Percentiles rank a stretch among this genome's conserved stretches.
Evolutionary conservation across 2,113 vertebrate species (phyloP).

Genomic region (Calidris pygmaea): DNA sequence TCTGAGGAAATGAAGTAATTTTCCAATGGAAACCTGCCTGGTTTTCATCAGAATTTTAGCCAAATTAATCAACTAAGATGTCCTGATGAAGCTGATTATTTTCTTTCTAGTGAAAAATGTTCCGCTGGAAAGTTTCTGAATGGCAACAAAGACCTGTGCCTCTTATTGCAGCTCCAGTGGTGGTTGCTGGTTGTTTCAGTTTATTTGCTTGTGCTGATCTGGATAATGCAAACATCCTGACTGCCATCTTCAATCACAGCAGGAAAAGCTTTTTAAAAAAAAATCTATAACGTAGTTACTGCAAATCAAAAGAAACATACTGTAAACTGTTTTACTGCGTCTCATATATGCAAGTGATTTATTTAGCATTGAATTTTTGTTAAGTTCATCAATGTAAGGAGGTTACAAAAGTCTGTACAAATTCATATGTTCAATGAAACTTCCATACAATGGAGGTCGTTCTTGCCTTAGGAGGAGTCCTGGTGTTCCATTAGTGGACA

Average conservation of each 20-base stretch:
- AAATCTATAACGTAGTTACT: neutral
- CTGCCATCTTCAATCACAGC: neutral
- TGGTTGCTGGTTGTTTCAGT: neutral
- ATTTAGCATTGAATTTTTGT: neutral
- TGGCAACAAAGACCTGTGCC: neutral
- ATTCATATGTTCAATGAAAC: neutral
- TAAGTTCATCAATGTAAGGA: neutral
- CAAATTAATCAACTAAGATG: neutral
- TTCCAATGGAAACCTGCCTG: neutral
- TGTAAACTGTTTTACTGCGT: neutral
- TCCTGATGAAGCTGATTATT: neutral
- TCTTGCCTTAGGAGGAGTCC: neutral
- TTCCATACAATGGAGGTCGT: neutral
- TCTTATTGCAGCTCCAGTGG: neutral
- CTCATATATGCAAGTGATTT: neutral
- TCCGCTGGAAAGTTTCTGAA: neutral
- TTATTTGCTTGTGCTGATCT: neutral
- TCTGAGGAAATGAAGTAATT: neutral
- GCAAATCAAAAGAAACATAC: neutral
- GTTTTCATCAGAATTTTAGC: conserved; percentile 4
- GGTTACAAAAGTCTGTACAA: neutral
- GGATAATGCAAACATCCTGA: neutral
- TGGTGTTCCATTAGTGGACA: neutral
- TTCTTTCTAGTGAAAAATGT: neutral
- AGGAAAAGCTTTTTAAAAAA: neutral